These are phyloP conservation scores for Bombylius major DNA, from an alignment of 2,888 invertebrate species.

Conservation along the genomic window DNA sequence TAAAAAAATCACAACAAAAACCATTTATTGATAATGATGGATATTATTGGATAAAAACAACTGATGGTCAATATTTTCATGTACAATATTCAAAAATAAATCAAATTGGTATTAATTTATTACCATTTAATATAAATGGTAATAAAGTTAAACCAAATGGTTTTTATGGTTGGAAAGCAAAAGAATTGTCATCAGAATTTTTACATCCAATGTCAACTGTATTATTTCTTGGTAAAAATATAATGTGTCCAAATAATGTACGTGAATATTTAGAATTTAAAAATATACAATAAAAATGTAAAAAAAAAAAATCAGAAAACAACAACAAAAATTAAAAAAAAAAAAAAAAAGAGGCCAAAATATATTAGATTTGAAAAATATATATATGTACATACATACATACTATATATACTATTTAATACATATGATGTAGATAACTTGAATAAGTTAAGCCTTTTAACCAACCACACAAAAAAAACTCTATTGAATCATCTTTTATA, in stretches of 20 bases:
- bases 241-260: slow-evolving; percentile 82
- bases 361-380: too few relatives aligned
- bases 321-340: too few relatives aligned
- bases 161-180: slow-evolving; percentile 65
- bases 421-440: too few relatives aligned
- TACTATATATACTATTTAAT: too few relatives aligned
- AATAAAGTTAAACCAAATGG: slow-evolving; percentile 78
- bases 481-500: too few relatives aligned
- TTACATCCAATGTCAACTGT: slow-evolving; percentile 78
- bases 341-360: too few relatives aligned
- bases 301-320: too few relatives aligned
- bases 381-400: too few relatives aligned
- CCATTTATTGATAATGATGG: slow-evolving; percentile 67
- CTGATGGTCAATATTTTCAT: slow-evolving; percentile 75
- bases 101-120: slow-evolving; percentile 62
- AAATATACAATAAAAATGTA: slow-evolving; percentile 21
- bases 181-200: slow-evolving; percentile 76
- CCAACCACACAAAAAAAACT: too few relatives aligned
- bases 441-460: too few relatives aligned
- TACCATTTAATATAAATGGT: slow-evolving; percentile 73
- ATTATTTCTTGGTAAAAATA: slow-evolving; percentile 65
- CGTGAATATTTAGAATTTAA: slow-evolving; percentile 76
- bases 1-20: slow-evolving; percentile 51
- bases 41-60: slow-evolving; percentile 82
- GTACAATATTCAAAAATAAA: slow-evolving; percentile 71